These are phyloP conservation scores for Alosa alosa DNA, from an alignment of 2,113 vertebrate genomes.

Conservation along the genomic window DNA sequence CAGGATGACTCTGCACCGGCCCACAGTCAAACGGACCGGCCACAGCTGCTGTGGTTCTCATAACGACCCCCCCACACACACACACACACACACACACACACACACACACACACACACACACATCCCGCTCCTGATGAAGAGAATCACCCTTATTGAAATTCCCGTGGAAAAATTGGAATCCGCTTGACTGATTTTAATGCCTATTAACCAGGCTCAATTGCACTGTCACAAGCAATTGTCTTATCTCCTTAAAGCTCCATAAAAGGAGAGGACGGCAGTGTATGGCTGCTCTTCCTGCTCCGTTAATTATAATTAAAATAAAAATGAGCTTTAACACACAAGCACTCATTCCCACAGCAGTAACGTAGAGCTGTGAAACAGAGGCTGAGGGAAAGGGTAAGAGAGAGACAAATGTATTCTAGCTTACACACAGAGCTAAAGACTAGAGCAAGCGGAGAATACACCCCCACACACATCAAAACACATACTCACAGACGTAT, in stretches of 20 bases:
- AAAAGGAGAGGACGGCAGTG: slow-evolving; percentile 66
- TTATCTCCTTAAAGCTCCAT: slow-evolving; percentile 69
- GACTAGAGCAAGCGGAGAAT: not conserved
- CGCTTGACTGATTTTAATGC: slow-evolving; percentile 66
- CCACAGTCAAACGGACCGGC: not conserved
- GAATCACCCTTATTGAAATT: slow-evolving; percentile 58
- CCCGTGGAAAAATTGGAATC: slow-evolving; percentile 46
- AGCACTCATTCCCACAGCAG: not conserved
- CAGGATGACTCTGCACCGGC: not conserved
- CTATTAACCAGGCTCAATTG: slow-evolving; percentile 72
- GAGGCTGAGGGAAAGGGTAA: not conserved
- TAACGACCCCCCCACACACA: not conserved
- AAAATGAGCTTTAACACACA: slow-evolving; percentile 27
- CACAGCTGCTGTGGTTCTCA: not conserved
- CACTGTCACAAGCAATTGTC: slow-evolving; percentile 73
- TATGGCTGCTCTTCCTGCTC: slow-evolving; percentile 32
- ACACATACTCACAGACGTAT: not conserved
- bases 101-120: not conserved
- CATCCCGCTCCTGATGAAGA: slow-evolving; percentile 30
- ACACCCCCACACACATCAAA: not conserved
- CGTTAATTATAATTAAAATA: slow-evolving; percentile 37
- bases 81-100: not conserved
- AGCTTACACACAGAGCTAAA: not conserved
- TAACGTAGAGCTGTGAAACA: not conserved
- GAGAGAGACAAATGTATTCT: not conserved